A percentile compares a stretch with the other conserved stretches of the same genome.
Conservation (phyloP, 2,888 invertebrate species). For the Metallyticus violacea region DNA sequence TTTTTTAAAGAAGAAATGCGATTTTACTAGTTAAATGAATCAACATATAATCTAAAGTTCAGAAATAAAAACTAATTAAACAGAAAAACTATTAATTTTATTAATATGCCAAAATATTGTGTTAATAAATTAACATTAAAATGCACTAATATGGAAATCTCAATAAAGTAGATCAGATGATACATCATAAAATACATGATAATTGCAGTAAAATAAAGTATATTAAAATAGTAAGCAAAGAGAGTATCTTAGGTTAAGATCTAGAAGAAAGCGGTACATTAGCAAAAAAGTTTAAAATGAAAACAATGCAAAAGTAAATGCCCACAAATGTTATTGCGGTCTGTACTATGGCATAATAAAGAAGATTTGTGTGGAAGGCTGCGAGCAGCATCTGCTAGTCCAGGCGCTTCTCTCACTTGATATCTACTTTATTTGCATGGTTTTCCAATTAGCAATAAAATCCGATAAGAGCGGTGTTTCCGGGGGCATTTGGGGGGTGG, state of each 20-base stretch:
- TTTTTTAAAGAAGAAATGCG: too few species aligned
- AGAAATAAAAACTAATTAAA: too few species aligned
- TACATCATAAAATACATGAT: too few species aligned
- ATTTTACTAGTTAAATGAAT: too few species aligned
- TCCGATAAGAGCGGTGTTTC: neutral
- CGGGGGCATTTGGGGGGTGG: neutral
- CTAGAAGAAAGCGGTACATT: neutral
- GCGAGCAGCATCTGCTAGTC: neutral
- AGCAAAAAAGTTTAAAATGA: neutral
- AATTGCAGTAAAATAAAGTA: too few species aligned
- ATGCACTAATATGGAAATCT: too few species aligned
- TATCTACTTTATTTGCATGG: neutral
- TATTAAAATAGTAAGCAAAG: too few species aligned
- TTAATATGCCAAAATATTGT: too few species aligned
- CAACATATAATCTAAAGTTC: too few species aligned
- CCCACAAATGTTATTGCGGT: neutral
- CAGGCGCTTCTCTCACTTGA: neutral
- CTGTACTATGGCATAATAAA: neutral
- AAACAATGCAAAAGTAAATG: neutral
- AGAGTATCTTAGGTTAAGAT: neutral
- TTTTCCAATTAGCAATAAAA: conserved; percentile 3
- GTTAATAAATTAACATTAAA: too few species aligned
- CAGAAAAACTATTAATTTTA: too few species aligned
- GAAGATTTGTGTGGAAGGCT: neutral
- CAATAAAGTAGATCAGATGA: too few species aligned